Conservation (phyloP, 2,888 invertebrate genomes). For the Brachylomia viminalis region DNA sequence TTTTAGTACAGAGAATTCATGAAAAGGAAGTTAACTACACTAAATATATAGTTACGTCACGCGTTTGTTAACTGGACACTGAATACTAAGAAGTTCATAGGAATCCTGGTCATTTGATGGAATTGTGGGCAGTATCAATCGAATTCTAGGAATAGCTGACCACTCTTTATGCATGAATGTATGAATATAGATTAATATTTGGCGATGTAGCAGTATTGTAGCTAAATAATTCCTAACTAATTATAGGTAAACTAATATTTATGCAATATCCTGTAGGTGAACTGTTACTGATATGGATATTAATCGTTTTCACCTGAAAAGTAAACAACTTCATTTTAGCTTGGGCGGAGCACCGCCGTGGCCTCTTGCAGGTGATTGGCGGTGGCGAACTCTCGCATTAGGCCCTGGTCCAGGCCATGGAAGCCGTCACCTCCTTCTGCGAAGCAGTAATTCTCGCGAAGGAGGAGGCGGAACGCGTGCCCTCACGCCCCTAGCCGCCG, state of each 20-base stretch:
- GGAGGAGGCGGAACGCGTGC: too few species aligned
- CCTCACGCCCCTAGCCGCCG: too few species aligned
- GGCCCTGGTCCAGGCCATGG: too few species aligned
- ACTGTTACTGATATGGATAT: neutral
- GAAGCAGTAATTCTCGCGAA: too few species aligned
- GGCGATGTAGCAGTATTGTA: neutral
- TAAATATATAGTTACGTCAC: too few species aligned
- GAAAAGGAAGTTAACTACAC: neutral
- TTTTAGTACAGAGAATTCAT: slow-evolving; percentile 3
- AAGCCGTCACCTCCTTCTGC: too few species aligned
- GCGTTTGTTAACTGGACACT: too few species aligned
- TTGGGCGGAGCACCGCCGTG: too few species aligned
- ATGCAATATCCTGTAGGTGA: neutral
- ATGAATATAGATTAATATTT: neutral
- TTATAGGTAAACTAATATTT: slow-evolving; percentile 11
- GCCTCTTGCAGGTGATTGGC: too few species aligned
- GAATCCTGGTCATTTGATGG: neutral
- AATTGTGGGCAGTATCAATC: neutral
- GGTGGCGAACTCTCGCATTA: too few species aligned
- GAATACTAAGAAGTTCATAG: slow-evolving; percentile 6
- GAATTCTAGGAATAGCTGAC: slow-evolving; percentile 2
- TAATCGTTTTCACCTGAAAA: neutral
- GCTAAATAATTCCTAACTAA: neutral
- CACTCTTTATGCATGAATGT: neutral
- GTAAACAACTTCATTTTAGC: neutral